Evolutionary conservation across 2,113 vertebrate genomes (phyloP).

Genomic region (Rhynchopsitta pachyrhyncha): DNA sequence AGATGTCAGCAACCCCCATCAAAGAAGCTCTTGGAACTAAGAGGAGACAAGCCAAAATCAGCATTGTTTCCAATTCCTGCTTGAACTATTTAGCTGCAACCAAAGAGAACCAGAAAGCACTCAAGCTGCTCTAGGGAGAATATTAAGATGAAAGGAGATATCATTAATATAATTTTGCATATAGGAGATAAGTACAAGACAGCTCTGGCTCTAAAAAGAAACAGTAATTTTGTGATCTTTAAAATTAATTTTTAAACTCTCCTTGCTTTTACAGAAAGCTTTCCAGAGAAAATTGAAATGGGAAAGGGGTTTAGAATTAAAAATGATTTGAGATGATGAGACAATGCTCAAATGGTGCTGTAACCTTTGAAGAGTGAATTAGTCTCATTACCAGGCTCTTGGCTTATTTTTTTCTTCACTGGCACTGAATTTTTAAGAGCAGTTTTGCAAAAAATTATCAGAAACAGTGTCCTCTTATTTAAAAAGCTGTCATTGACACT

Average conservation of each 20-base stretch:
- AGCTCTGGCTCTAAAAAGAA: conserved; percentile 23
- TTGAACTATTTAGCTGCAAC: conserved; percentile 37
- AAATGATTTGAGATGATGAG: neutral
- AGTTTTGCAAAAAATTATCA: neutral
- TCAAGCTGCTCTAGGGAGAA: conserved; percentile 34
- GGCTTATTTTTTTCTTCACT: neutral
- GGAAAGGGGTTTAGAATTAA: neutral
- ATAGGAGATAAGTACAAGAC: conserved; percentile 12
- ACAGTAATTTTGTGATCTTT: conserved; percentile 30
- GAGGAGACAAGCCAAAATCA: neutral
- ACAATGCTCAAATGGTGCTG: neutral
- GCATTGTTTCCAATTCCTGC: neutral
- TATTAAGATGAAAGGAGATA: conserved; percentile 36
- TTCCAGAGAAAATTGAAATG: conserved; percentile 25
- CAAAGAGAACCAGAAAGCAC: conserved; percentile 33
- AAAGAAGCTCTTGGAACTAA: neutral
- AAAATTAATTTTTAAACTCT: conserved; percentile 42
- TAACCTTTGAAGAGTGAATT: conserved; percentile 27
- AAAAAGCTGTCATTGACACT: neutral
- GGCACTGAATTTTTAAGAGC: neutral
- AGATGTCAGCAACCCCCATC: neutral
- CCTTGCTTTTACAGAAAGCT: conserved; percentile 1
- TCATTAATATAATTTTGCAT: conserved; percentile 55
- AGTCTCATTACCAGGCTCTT: neutral
- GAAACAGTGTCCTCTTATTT: neutral